Evolutionary conservation across 1,140 invertebrate species (phyloP).

Genomic region (Latrodectus geometricus): DNA sequence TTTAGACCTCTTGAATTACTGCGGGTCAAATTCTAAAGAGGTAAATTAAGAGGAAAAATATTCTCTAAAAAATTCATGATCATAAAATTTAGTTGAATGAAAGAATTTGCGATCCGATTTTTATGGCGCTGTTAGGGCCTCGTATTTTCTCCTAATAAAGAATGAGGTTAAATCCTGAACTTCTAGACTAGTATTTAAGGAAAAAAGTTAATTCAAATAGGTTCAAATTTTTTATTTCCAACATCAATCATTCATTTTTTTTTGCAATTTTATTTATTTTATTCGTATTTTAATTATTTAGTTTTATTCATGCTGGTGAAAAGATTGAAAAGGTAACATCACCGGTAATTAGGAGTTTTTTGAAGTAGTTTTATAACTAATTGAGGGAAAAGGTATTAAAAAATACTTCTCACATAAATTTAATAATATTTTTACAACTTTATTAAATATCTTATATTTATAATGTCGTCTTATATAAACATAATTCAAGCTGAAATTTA

Average conservation of each 20-base stretch:
- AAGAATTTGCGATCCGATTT: constrained; percentile 6
- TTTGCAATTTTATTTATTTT: not conserved
- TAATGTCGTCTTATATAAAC: no score
- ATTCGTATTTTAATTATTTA: no score
- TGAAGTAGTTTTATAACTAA: no score
- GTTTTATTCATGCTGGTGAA: no score
- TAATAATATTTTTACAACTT: no score
- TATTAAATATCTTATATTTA: no score
- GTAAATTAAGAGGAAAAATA: constrained; percentile 43
- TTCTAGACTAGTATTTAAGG: not conserved
- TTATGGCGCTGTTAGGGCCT: not conserved
- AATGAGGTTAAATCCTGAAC: not conserved
- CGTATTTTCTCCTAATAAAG: not conserved
- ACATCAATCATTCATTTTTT: not conserved
- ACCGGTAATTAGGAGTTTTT: no score
- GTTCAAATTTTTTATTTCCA: not conserved
- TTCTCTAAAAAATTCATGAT: constrained; percentile 14
- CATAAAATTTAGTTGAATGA: not conserved
- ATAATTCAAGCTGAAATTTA: no score
- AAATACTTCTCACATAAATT: no score
- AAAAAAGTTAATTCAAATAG: not conserved
- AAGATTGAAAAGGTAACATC: no score
- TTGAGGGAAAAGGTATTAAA: no score
- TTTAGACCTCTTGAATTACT: not conserved
- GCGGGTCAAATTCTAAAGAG: constrained; percentile 23